Evolutionary conservation across 2,113 vertebrate genomes (phyloP), one percentile per base, ranked within the genome.

Genomic region (Pogona vitticeps): DNA sequence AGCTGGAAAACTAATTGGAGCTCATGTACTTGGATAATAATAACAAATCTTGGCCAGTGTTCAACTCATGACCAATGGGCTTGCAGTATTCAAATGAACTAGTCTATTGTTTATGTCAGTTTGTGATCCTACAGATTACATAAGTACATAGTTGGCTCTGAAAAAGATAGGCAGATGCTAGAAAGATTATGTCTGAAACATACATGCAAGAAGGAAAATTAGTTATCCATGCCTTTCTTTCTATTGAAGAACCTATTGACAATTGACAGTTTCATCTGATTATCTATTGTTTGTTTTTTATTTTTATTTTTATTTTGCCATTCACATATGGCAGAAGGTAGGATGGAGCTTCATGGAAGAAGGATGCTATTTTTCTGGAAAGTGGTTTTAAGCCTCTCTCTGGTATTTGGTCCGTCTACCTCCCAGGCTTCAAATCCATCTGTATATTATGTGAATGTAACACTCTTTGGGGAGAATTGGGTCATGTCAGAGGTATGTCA

Each of bases 121-220:
- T 61, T 92, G 61, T 92, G 89, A 86, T 93, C 85, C 94, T 86
- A 89, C 46, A 81, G 89, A 93, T 83, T 83, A 28, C 6, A 88
- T 90, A 90, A 91, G 46, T 85, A 84, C 59, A 59, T 33, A 91
- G 21, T 65, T 84, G 86, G 46, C 81, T 82, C 88, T 92, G 92
- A 76, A 92, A 93, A 90, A 46, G 83, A 5, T 56, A 59, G 23
- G 0, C 31, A 83, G 73, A 70, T 42, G 63, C 36, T 63, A 88
- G 36, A 90, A 76, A 59, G 86, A 91, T 90, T 65, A 38, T 88
- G 28, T 86, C 58, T 85, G 70, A 92, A 81, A 91, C 87, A 75
- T 21, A 92, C 91, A 92, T 88, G 13, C 8, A 1, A 6, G 61
- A 71, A 42, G 36, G 46, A 21, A 76, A 76, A 28, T 52, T 81